Base-by-base conservation (phyloP, 2,888 invertebrate genomes). In the Trachelus troglodyta region DNA sequence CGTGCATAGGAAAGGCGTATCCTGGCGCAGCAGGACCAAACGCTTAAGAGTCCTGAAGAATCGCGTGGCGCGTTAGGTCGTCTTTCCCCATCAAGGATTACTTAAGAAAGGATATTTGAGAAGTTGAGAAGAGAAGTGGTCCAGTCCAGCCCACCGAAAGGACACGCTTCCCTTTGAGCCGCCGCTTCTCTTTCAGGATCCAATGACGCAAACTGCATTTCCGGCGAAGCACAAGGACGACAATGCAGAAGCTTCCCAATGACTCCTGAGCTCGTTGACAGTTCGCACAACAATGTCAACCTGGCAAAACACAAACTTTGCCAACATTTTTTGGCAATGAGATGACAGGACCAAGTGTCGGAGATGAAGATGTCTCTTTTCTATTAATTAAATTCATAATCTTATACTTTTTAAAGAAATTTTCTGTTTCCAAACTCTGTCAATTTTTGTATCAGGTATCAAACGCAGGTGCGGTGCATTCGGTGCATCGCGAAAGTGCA, bases 371-470 rank as follows among this genome's bases (percentile, higher is more conserved):
- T 15, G 1, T 2, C 23, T 2, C 23, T 23, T 56, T 23, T 23
- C 15, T 9, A 9, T 6, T 56, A 9, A 40, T 23, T 6, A 12
- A 40, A 40, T 40, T 40, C 15, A 40, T 40, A 23, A 23, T 40
- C 15, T 0, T 15, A 1, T 6, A 40, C 0, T 2, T 23, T 9
- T 40, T 23, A 0, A 15, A 4, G 0, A 12, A 4, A 40, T 23
- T 40, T 40, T 40, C 6, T 40, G 0, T 15, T 6, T 23, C 9
- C 2, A 40, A 40, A 40, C 0, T 23, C 0, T 9, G 23, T 23
- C 40, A 6, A 40, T 40, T 40, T 15, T 40, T 6, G 1, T 15
- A 1, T 4, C 6, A 6, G 15, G 6, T 15, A 23, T 23, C 15
- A 40, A 23, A 4, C 1, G 15, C 15, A 40, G 15, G 1, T 15